phyloP scores from a whole-genome alignment of 2,113 vertebrate species.

The Rhineura floridana region DNA sequence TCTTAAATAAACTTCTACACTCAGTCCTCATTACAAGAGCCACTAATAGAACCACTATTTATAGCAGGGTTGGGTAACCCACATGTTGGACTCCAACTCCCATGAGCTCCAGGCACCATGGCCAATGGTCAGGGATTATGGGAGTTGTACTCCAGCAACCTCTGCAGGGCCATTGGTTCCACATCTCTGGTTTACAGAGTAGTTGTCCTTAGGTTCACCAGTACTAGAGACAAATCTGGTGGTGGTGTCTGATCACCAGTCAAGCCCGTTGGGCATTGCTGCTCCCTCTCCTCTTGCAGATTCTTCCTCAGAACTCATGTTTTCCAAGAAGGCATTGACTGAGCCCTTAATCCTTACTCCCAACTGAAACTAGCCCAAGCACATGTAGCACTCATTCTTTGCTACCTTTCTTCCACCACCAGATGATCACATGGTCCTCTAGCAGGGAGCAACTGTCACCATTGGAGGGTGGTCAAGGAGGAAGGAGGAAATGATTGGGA shows the following conservation, averaged over 20 bases:
- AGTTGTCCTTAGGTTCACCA: constrained; percentile 25
- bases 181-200: not conserved
- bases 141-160: no score
- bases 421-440: not conserved
- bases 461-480: not conserved
- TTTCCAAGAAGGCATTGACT: not conserved
- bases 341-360: not conserved
- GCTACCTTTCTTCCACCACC: no score
- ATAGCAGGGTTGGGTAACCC: no score
- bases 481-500: no score
- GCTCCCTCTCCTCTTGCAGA: not conserved
- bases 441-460: not conserved
- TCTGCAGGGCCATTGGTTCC: no score
- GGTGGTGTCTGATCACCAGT: not conserved
- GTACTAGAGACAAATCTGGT: constrained; percentile 3
- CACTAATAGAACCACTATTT: constrained; percentile 36
- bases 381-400: not conserved
- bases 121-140: no score
- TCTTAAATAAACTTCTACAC: constrained; percentile 57
- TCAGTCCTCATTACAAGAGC: constrained; percentile 53
- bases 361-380: not conserved
- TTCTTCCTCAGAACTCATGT: not conserved
- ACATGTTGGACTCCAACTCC: no score
- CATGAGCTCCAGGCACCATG: no score
- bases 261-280: no score